These are phyloP conservation scores for Anoplophora glabripennis DNA, from an alignment of 1,140 invertebrate genomes.

Conservation along the genomic window DNA sequence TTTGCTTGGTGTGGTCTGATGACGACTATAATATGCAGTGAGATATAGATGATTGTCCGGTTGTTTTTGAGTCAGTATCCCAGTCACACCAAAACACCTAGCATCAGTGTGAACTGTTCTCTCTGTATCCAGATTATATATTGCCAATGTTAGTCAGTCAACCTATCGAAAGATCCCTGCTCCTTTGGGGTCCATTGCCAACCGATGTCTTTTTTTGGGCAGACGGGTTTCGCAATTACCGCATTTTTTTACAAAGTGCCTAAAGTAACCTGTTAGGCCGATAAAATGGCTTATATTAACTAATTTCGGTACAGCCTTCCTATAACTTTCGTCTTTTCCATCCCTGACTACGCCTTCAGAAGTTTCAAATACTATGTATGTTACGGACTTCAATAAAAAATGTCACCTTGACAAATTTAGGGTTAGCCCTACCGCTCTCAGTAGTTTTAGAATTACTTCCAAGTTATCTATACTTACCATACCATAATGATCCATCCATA, in stretches of 20 bases:
- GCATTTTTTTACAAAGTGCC: constrained; percentile 36
- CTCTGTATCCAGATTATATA: too few species aligned
- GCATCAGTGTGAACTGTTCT: not conserved
- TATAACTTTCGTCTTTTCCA: too few species aligned
- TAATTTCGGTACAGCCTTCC: too few species aligned
- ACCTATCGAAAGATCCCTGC: too few species aligned
- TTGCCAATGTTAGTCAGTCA: too few species aligned
- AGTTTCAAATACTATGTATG: constrained; percentile 18
- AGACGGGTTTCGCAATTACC: constrained; percentile 20
- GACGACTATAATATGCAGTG: not conserved
- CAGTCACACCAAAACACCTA: not conserved
- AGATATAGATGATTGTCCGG: not conserved
- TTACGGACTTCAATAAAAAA: constrained; percentile 15
- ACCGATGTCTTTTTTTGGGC: not conserved
- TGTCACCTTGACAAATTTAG: constrained; percentile 20
- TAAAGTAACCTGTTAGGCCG: constrained; percentile 29
- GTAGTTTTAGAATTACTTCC: constrained; percentile 9
- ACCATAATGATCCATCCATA: too few species aligned
- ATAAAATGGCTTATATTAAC: too few species aligned
- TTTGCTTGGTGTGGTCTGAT: not conserved
- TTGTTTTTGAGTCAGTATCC: not conserved
- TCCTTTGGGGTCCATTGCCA: too few species aligned
- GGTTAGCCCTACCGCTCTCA: not conserved
- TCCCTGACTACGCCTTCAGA: constrained; percentile 7
- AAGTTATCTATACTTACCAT: too few species aligned